Conservation (phyloP, 1,140 invertebrate genomes). For the Plectrocnemia conspersa region DNA sequence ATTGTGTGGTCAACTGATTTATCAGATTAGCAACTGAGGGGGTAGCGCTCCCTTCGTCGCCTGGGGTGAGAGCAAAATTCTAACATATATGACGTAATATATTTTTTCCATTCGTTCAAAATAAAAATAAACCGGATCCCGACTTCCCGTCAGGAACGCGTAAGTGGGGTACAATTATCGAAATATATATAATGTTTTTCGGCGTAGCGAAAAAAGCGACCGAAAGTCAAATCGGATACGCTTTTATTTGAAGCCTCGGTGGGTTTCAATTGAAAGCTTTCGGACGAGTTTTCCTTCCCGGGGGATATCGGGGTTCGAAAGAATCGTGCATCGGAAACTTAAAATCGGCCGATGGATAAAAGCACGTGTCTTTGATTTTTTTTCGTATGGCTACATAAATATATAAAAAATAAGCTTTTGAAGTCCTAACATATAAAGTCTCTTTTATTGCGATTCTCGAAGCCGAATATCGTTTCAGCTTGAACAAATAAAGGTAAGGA, state of each 20-base stretch:
- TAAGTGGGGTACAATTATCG: slow-evolving; percentile 6
- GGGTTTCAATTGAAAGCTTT: slow-evolving; percentile 21
- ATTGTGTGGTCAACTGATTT: slow-evolving; percentile 25
- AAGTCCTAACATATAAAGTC: too few species aligned
- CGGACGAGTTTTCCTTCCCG: slow-evolving; percentile 1
- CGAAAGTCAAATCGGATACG: slow-evolving; percentile 18
- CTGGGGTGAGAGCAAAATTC: too few species aligned
- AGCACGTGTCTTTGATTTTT: too few species aligned
- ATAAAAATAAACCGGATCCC: slow-evolving; percentile 1
- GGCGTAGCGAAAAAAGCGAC: slow-evolving; percentile 6
- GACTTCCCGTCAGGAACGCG: not conserved
- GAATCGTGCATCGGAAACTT: too few species aligned
- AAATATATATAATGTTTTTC: slow-evolving; percentile 16
- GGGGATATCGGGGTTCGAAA: too few species aligned
- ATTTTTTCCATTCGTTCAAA: slow-evolving; percentile 1
- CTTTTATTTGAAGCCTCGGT: slow-evolving; percentile 15
- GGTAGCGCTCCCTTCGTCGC: not conserved
- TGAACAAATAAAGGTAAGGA: too few species aligned
- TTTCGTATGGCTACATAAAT: too few species aligned
- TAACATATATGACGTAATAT: too few species aligned
- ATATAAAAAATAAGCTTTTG: too few species aligned
- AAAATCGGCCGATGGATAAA: too few species aligned
- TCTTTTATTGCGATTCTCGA: too few species aligned
- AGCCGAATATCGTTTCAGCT: too few species aligned
- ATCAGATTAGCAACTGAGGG: slow-evolving; percentile 9